Conservation (phyloP, 2,113 vertebrate species). For the Pungitius pungitius region DNA sequence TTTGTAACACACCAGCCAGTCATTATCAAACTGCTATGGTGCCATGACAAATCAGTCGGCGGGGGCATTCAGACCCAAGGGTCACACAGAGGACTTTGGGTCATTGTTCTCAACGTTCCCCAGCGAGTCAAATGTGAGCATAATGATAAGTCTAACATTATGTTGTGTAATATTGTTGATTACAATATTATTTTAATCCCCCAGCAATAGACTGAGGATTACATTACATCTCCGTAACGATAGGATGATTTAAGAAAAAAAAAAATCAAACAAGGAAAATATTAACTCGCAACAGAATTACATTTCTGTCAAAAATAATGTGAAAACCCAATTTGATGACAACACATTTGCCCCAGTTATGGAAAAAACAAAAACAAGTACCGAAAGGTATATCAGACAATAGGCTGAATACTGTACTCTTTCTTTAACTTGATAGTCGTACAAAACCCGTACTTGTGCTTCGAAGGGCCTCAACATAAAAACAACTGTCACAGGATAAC, state of each 20-base stretch:
- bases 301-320: neutral
- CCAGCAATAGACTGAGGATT: neutral
- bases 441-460: neutral
- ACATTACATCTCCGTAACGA: no score
- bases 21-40: slow-evolving; percentile 45
- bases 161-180: no score
- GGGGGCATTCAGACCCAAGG: neutral
- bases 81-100: slow-evolving; percentile 38
- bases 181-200: neutral
- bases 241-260: no score
- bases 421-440: neutral
- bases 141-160: neutral
- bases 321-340: slow-evolving; percentile 14
- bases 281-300: neutral
- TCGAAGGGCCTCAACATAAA: neutral
- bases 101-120: neutral
- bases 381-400: neutral
- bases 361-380: neutral
- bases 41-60: slow-evolving; percentile 22
- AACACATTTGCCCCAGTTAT: neutral
- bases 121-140: neutral
- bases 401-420: neutral
- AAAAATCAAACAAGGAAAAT: no score
- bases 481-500: neutral
- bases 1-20: slow-evolving; percentile 35